Percentiles rank a stretch among this genome's conserved stretches.
These are phyloP conservation scores for Cosmorhoe ocellata DNA, from an alignment of 2,888 invertebrate genomes.

Conservation along the genomic window DNA sequence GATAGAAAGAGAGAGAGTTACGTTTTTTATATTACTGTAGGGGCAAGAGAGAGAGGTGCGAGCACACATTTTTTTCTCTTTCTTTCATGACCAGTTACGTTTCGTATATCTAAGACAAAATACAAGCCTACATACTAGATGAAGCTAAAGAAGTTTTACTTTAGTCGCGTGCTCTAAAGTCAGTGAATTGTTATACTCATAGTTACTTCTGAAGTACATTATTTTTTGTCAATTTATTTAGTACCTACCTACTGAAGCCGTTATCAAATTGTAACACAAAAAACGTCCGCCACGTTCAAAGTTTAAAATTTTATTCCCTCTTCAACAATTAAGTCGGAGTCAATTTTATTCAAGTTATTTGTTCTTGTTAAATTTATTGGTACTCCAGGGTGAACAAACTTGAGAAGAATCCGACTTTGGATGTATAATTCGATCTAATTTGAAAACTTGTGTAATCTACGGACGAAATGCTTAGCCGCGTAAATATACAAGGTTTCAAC, in stretches of 20 bases:
- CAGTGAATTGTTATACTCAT: too few species aligned
- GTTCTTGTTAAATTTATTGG: slow-evolving; percentile 70
- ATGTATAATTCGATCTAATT: slow-evolving; percentile 64
- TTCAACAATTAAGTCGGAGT: slow-evolving; percentile 61
- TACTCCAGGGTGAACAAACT: slow-evolving; percentile 56
- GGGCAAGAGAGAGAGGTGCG: too few species aligned
- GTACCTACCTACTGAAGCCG: not conserved
- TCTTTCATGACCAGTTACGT: too few species aligned
- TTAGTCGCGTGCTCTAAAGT: too few species aligned
- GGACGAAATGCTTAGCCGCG: slow-evolving; percentile 37
- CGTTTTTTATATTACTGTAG: too few species aligned
- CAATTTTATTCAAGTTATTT: slow-evolving; percentile 70
- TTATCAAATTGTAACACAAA: slow-evolving; percentile 44
- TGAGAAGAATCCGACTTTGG: slow-evolving; percentile 60
- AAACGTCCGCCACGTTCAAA: slow-evolving; percentile 45
- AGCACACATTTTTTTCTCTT: too few species aligned
- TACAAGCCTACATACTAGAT: too few species aligned
- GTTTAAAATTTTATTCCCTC: slow-evolving; percentile 58
- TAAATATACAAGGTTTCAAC: slow-evolving; percentile 33
- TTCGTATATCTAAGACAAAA: too few species aligned
- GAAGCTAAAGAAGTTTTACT: too few species aligned
- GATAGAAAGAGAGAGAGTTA: too few species aligned
- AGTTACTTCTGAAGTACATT: too few species aligned
- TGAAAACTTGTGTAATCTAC: slow-evolving; percentile 57
- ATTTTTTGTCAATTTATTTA: too few species aligned